These are phyloP conservation scores for Octodonta nipae DNA, from an alignment of 2,888 invertebrate genomes.

Conservation along the genomic window DNA sequence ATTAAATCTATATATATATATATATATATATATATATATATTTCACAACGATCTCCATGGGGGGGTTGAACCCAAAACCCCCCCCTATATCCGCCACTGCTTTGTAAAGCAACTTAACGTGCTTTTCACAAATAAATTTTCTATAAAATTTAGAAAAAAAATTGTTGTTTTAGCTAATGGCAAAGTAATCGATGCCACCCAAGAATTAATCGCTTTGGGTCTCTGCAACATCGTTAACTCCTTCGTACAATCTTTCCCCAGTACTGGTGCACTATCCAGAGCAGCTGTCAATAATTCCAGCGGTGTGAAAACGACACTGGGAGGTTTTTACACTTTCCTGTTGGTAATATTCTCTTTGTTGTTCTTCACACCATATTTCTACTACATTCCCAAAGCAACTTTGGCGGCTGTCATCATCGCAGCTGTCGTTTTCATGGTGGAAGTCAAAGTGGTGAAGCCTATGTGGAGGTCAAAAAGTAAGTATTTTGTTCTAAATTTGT, in stretches of 20 bases:
- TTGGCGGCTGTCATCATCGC: constrained; percentile 83
- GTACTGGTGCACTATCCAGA: constrained; percentile 68
- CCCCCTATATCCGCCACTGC: too few species aligned
- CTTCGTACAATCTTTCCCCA: constrained; percentile 77
- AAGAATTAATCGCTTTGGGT: constrained; percentile 80
- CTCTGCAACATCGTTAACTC: constrained; percentile 70
- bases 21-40: too few species aligned
- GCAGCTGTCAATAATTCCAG: constrained; percentile 83
- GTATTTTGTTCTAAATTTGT: too few species aligned
- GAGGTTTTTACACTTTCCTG: constrained; percentile 67
- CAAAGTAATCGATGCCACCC: constrained; percentile 74
- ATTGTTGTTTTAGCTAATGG: constrained; percentile 46
- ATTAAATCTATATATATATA: too few species aligned
- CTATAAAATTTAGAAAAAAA: background rate
- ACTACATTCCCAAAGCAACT: constrained; percentile 71
- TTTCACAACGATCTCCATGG: too few species aligned
- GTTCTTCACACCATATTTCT: constrained; percentile 79
- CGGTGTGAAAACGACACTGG: constrained; percentile 75
- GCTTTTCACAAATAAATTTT: too few species aligned
- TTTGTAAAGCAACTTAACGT: too few species aligned
- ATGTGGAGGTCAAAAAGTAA: constrained; percentile 84
- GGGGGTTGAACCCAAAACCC: too few species aligned
- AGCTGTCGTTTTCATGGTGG: constrained; percentile 85
- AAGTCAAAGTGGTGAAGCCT: constrained; percentile 69
- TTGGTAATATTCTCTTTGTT: constrained; percentile 72